phyloP scores from a whole-genome alignment of 1,140 invertebrate species.

The Megathymus violae region DNA sequence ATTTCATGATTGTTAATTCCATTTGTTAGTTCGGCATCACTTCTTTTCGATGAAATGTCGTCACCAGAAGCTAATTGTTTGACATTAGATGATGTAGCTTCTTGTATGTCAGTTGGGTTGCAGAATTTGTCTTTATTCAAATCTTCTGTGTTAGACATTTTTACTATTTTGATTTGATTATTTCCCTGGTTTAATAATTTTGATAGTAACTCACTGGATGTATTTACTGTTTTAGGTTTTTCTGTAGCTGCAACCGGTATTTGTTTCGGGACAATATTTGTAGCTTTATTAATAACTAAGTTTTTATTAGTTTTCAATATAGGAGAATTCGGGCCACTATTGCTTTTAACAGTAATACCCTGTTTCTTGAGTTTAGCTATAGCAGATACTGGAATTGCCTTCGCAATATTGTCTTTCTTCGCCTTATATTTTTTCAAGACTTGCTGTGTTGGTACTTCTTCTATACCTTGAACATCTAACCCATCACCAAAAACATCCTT shows the following conservation, averaged over 20 bases:
- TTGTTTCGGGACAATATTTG: constrained; percentile 12
- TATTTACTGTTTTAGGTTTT: constrained; percentile 36
- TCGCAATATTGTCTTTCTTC: constrained; percentile 50
- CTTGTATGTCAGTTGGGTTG: constrained; percentile 21
- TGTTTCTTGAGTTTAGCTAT: constrained; percentile 75
- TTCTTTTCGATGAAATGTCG: not conserved
- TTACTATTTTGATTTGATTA: constrained; percentile 73
- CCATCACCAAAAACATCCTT: constrained; percentile 79
- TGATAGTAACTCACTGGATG: constrained; percentile 59
- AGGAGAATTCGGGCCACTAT: constrained; percentile 43
- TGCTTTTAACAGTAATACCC: constrained; percentile 69
- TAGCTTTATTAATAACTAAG: constrained; percentile 25
- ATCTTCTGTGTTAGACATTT: constrained; percentile 46
- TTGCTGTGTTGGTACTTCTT: constrained; percentile 72
- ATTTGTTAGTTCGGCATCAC: constrained; percentile 19
- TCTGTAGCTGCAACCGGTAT: constrained; percentile 18
- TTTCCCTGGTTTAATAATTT: constrained; percentile 68
- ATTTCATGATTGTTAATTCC: constrained; percentile 23
- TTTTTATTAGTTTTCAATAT: constrained; percentile 27
- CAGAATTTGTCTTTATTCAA: constrained; percentile 23
- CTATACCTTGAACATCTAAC: constrained; percentile 71
- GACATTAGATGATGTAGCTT: constrained; percentile 1
- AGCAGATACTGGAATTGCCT: constrained; percentile 51
- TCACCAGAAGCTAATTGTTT: not conserved
- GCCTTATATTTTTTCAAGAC: constrained; percentile 62